Conservation (phyloP, 2,888 invertebrate species). For the Nemurella pictetii region DNA sequence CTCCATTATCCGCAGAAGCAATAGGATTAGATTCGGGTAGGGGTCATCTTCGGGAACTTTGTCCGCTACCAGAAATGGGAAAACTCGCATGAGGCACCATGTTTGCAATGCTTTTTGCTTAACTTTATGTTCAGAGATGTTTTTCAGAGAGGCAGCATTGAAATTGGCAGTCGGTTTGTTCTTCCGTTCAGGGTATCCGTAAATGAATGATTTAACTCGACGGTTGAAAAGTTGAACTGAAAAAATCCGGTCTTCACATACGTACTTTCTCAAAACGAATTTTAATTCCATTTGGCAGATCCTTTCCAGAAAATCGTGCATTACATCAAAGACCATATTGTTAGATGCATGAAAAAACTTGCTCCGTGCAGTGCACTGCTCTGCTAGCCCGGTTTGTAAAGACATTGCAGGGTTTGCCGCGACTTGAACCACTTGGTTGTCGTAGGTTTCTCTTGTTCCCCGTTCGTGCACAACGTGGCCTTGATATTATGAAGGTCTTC, state of each 20-base stretch:
- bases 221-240: constrained; percentile 34
- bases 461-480: not conserved
- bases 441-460: constrained; percentile 8
- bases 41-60: constrained; percentile 41
- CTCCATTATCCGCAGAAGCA: constrained; percentile 42
- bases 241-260: not conserved
- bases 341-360: constrained; percentile 16
- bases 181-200: constrained; percentile 39
- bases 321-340: constrained; percentile 32
- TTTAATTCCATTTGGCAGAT: constrained; percentile 37
- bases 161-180: constrained; percentile 42
- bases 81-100: constrained; percentile 41
- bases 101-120: constrained; percentile 43
- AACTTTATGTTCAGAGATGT: constrained; percentile 38
- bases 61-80: constrained; percentile 42
- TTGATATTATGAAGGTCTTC: constrained; percentile 21
- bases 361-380: constrained; percentile 3
- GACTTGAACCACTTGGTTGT: constrained; percentile 1
- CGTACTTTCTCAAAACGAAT: constrained; percentile 33
- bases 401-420: too few species aligned
- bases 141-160: constrained; percentile 32
- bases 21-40: constrained; percentile 39
- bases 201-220: constrained; percentile 38
- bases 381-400: too few species aligned
- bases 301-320: constrained; percentile 40